These are phyloP conservation scores for Muricea muricata DNA, from an alignment of 92 coral and sea anemone species.

Conservation along the genomic window DNA sequence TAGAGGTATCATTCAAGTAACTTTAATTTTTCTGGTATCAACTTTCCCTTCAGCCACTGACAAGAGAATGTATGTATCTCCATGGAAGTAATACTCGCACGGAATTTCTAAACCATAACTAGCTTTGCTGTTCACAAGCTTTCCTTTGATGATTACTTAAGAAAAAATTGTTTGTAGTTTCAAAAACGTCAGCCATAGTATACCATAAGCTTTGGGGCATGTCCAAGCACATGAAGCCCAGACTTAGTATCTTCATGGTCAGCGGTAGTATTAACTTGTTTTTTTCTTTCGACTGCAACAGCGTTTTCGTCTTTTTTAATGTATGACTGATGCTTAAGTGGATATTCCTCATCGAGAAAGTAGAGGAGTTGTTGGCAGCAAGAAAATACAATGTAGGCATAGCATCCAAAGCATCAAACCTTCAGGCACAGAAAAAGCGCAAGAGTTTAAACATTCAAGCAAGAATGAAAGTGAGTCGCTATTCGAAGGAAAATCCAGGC, in stretches of 20 bases:
- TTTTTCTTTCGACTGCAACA: conserved; percentile 19
- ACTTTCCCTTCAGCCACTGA: no score
- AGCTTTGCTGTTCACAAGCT: not conserved
- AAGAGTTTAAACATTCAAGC: not conserved
- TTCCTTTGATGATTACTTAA: conserved; percentile 6
- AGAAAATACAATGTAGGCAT: conserved; percentile 8
- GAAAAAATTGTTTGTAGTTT: not conserved
- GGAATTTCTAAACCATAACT: not conserved
- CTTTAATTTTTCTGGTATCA: no score
- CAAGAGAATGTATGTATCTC: not conserved
- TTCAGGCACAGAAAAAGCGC: not conserved
- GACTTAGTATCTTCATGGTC: not conserved
- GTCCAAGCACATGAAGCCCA: conserved; percentile 9
- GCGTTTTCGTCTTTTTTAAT: conserved; percentile 7
- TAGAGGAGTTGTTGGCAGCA: conserved; percentile 12
- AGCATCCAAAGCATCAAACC: not conserved
- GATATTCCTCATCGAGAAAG: not conserved
- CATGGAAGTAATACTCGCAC: no score
- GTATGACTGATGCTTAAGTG: not conserved
- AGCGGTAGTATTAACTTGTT: not conserved
- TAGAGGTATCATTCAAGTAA: no score
- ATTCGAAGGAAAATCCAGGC: conserved; percentile 50
- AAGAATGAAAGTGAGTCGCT: conserved; percentile 43
- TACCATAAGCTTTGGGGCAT: conserved; percentile 10
- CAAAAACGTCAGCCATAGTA: conserved; percentile 7